Evolutionary conservation across 2,113 vertebrate species (phyloP).

Genomic region (Planiliza haematocheilus): DNA sequence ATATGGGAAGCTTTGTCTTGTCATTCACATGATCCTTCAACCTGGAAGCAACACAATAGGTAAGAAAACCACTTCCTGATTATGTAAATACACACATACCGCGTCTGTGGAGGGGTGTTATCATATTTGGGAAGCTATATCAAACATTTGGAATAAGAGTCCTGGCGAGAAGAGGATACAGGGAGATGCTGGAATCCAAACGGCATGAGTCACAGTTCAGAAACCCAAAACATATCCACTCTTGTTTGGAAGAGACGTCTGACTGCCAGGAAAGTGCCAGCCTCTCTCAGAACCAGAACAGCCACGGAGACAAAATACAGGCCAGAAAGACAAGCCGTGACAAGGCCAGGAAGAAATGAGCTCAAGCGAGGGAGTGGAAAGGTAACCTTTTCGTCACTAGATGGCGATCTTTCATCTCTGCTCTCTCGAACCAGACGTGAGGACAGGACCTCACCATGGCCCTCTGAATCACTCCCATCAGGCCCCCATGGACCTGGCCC

Average conservation of each 20-base stretch:
- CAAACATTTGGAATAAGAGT: constrained; percentile 29
- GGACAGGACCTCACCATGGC: constrained; percentile 95
- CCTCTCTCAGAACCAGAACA: neutral
- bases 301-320: constrained; percentile 11
- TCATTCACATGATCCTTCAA: constrained; percentile 91
- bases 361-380: neutral
- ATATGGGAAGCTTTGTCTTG: constrained; percentile 94
- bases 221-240: constrained; percentile 23
- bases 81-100: constrained; percentile 17
- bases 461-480: constrained; percentile 95
- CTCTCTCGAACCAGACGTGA: constrained; percentile 97
- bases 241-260: constrained; percentile 18
- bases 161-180: constrained; percentile 1
- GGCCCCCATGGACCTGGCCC: constrained; percentile 93
- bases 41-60: constrained; percentile 78
- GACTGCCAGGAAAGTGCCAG: constrained; percentile 40
- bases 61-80: constrained; percentile 27
- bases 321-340: neutral
- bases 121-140: constrained; percentile 8
- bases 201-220: constrained; percentile 23
- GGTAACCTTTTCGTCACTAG: constrained; percentile 94
- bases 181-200: constrained; percentile 13
- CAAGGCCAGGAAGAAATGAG: neutral
- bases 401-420: constrained; percentile 96
- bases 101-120: constrained; percentile 8